Conservation (phyloP, 2,888 invertebrate genomes). For the Acleris emargana region DNA sequence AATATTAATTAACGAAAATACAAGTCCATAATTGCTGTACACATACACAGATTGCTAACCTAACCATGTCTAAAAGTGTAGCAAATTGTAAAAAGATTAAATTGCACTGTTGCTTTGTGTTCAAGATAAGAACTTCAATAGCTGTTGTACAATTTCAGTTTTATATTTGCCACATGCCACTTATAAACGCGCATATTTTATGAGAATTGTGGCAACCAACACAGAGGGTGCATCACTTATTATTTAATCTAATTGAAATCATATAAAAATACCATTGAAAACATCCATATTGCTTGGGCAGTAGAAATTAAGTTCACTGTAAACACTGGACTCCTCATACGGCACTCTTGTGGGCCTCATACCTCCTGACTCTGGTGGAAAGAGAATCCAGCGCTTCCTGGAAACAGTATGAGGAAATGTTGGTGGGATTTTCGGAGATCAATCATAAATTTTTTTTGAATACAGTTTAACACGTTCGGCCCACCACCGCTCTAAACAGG, state of each 20-base stretch:
- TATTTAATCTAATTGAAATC: conserved; percentile 37
- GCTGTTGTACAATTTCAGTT: no score
- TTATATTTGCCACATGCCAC: no score
- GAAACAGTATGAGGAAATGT: no score
- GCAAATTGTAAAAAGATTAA: conserved; percentile 10
- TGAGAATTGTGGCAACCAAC: no score
- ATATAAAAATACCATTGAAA: conserved; percentile 69
- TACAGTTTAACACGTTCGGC: no score
- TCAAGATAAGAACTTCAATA: not conserved
- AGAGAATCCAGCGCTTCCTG: conserved; percentile 96
- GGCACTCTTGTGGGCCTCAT: conserved; percentile 93
- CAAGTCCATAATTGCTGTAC: not conserved
- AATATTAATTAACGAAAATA: no score
- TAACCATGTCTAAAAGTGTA: conserved; percentile 3
- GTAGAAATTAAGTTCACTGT: conserved; percentile 92
- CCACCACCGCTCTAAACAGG: no score
- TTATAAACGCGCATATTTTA: no score
- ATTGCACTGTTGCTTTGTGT: not conserved
- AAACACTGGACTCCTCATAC: conserved; percentile 98
- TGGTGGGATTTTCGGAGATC: no score
- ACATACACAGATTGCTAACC: not conserved
- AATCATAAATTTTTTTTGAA: no score
- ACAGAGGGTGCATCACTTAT: not conserved
- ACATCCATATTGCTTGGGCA: conserved; percentile 81
- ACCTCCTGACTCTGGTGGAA: conserved; percentile 89